These are phyloP conservation scores for Eristalis tenax DNA, from an alignment of 2,888 invertebrate genomes.

Conservation along the genomic window DNA sequence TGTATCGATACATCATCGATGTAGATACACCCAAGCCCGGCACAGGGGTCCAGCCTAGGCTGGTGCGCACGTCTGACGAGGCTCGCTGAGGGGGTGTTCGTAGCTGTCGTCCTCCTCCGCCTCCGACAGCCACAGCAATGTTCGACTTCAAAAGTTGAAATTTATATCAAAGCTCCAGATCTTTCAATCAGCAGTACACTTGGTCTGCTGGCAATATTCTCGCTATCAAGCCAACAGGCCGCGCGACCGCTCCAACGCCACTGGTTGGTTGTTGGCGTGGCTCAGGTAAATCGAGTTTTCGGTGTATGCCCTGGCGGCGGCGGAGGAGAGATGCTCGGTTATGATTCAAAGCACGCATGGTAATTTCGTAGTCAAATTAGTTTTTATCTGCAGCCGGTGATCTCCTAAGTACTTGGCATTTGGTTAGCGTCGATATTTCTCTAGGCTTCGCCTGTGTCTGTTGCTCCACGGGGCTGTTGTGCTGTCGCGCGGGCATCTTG, in stretches of 20 bases:
- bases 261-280: slow-evolving; percentile 54
- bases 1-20: slow-evolving; percentile 66
- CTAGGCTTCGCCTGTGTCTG: neutral
- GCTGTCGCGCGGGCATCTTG: neutral
- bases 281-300: slow-evolving; percentile 59
- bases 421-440: slow-evolving; percentile 17
- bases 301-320: slow-evolving; percentile 51
- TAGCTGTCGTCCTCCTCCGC: neutral
- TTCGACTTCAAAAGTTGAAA: slow-evolving; percentile 61
- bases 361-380: slow-evolving; percentile 72
- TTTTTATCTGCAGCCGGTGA: slow-evolving; percentile 69
- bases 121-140: neutral
- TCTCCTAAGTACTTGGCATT: slow-evolving; percentile 60
- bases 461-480: neutral
- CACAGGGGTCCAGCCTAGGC: neutral
- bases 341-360: slow-evolving; percentile 70
- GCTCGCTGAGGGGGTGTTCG: slow-evolving; percentile 40
- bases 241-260: neutral
- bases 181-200: slow-evolving; percentile 40
- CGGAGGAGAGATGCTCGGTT: slow-evolving; percentile 64
- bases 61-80: neutral
- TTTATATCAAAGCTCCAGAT: slow-evolving; percentile 70
- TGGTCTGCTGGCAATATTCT: slow-evolving; percentile 13
- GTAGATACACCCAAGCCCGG: neutral
- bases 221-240: slow-evolving; percentile 15